Base-by-base conservation (phyloP, 53 echinoderm and acorn worm species). In the Antedon mediterranea region DNA sequence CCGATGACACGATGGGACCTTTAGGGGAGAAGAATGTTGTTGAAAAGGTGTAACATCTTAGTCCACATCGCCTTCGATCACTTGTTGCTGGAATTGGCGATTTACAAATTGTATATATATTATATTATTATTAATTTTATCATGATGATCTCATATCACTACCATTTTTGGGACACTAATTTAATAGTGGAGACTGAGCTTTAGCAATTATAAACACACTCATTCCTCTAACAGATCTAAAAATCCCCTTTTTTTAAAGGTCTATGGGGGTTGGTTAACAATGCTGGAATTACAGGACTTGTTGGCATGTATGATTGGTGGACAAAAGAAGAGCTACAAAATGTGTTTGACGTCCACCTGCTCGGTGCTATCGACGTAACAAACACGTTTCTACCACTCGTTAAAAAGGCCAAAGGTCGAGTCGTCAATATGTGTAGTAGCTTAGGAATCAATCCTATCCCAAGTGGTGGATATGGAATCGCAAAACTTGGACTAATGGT, bases 211-310 rank as follows among this genome's bases (percentile, higher is more conserved):
- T n/a, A n/a, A n/a, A n/a, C n/a, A n/a, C n/a, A n/a, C n/a, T n/a
- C n/a, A n/a, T n/a, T n/a, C n/a, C n/a, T n/a, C n/a, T n/a, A n/a
- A n/a, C 37, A 37, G 37, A 37, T 37, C 37, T 15, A 31, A 23
- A 6, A 18, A 31, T 79, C 20, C 20, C 31, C 13, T 79, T 3
- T 80, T 23, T 20, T 33, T 34, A 3, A 13, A 87, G 87, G 87
- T 79, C 77, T 87, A 13, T 87, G 80, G 79, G 87, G 87, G 30
- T 72, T 87, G 23, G 80, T 87, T n/a, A 87, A 87, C 74, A 87
- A 87, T 43, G 87, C 87, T 15, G 87, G 87, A 4, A 75, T 87
- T 13, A 14, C 80, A 26, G 87, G 87, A 0, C 72, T 73, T 23
- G 71, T 77, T 0, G 80, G 34, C 20, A 83, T 79, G 9, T 83